A percentile compares a stretch with the other conserved stretches of the same genome.
These are phyloP conservation scores for Acromyrmex echinatior DNA, from an alignment of 1,140 invertebrate genomes.

Conservation along the genomic window DNA sequence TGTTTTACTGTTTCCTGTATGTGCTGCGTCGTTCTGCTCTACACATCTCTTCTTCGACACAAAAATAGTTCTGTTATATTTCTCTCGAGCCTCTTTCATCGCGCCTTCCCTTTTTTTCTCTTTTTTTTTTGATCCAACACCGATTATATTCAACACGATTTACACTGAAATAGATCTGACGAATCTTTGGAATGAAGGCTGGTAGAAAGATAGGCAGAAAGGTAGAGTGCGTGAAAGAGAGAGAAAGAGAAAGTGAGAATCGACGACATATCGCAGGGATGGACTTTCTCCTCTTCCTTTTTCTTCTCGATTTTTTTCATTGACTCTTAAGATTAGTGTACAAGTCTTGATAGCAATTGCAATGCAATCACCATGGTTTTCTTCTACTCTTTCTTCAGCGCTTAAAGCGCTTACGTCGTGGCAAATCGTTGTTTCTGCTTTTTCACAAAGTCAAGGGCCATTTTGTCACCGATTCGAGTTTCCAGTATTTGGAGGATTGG, in stretches of 20 bases:
- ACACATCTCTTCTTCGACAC: slow-evolving; percentile 65
- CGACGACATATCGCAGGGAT: slow-evolving; percentile 60
- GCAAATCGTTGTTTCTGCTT: slow-evolving; percentile 92
- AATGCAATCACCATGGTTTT: slow-evolving; percentile 18
- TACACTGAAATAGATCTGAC: slow-evolving; percentile 72
- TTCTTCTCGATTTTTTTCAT: slow-evolving; percentile 29
- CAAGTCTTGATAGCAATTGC: slow-evolving; percentile 36
- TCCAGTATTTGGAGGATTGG: slow-evolving; percentile 95
- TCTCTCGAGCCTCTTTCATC: slow-evolving; percentile 33
- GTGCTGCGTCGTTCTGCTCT: slow-evolving; percentile 41
- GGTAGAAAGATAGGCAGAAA: slow-evolving; percentile 58
- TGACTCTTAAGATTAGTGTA: slow-evolving; percentile 52
- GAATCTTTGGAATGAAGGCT: slow-evolving; percentile 47
- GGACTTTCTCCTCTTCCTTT: slow-evolving; percentile 40
- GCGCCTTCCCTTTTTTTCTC: slow-evolving; percentile 18
- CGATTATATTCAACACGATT: slow-evolving; percentile 76
- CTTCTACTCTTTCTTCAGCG: not conserved
- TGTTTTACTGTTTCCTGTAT: slow-evolving; percentile 57
- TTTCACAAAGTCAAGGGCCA: slow-evolving; percentile 95
- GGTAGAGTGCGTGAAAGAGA: slow-evolving; percentile 25
- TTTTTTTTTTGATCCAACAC: slow-evolving; percentile 70
- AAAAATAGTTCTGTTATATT: slow-evolving; percentile 79
- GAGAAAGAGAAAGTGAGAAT: slow-evolving; percentile 56
- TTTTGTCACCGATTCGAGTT: slow-evolving; percentile 93
- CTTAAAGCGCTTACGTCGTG: slow-evolving; percentile 65